Conservation (phyloP, 2,797 vertebrate species). For the Nothura maculosa region DNA sequence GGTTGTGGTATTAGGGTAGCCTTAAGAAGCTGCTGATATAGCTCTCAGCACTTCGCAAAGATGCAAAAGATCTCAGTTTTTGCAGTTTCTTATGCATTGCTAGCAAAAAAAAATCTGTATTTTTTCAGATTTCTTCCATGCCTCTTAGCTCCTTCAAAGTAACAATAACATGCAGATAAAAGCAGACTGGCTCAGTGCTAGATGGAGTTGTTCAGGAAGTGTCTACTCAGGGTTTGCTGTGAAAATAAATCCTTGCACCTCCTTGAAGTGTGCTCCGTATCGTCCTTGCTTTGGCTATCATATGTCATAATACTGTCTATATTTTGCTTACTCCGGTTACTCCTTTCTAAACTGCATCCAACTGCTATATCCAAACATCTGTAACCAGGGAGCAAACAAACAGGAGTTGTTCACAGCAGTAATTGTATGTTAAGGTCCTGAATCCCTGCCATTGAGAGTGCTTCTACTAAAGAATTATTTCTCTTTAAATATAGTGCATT, state of each 20-base stretch:
- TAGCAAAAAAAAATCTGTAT: background rate
- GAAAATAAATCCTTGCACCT: conserved; percentile 30
- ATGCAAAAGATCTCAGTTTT: background rate
- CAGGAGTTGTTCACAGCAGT: background rate
- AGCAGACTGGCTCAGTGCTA: background rate
- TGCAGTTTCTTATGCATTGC: background rate
- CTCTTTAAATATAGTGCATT: background rate
- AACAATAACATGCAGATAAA: conserved; percentile 6
- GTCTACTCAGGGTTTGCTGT: background rate
- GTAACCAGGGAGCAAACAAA: background rate
- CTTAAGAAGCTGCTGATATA: background rate
- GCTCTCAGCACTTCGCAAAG: background rate
- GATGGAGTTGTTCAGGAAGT: background rate
- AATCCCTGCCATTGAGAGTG: background rate
- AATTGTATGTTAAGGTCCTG: background rate
- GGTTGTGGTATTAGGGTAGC: background rate
- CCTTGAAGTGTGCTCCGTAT: background rate
- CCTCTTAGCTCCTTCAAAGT: conserved; percentile 8
- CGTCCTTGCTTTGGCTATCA: background rate
- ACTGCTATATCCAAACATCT: background rate
- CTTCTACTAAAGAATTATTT: background rate
- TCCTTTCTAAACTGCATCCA: background rate
- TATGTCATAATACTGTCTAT: background rate
- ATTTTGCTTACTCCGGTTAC: background rate
- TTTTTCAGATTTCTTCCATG: background rate